phyloP scores from a whole-genome alignment of 2,888 invertebrate genomes.

The Xestobium rufovillosum region DNA sequence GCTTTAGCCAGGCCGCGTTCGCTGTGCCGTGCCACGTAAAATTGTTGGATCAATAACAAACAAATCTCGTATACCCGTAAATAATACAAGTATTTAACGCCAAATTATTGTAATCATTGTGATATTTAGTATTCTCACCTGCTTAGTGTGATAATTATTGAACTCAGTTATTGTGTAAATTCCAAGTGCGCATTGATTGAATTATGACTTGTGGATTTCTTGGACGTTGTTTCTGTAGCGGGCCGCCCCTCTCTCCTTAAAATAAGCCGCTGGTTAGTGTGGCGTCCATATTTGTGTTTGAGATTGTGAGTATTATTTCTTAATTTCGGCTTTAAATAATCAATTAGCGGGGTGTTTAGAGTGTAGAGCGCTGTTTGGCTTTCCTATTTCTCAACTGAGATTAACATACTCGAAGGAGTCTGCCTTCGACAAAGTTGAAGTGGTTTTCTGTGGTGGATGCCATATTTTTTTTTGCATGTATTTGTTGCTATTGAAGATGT shows the following conservation, averaged over 20 bases:
- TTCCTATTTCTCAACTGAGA: too few relatives aligned
- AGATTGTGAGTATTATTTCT: too few relatives aligned
- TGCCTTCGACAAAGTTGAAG: too few relatives aligned
- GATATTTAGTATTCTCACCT: constrained; percentile 44
- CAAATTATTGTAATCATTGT: constrained; percentile 43
- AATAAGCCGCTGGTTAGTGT: constrained; percentile 34
- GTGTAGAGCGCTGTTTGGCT: too few relatives aligned
- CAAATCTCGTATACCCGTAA: constrained; percentile 37
- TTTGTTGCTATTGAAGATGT: too few relatives aligned
- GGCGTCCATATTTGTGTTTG: constrained; percentile 42
- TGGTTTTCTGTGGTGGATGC: too few relatives aligned
- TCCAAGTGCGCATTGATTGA: constrained; percentile 25
- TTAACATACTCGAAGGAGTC: too few relatives aligned
- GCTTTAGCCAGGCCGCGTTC: constrained; percentile 3
- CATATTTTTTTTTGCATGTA: too few relatives aligned
- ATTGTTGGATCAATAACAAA: constrained; percentile 42
- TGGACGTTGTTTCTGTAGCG: constrained; percentile 33
- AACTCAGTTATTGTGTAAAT: constrained; percentile 29
- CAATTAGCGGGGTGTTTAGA: too few relatives aligned
- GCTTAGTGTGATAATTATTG: constrained; percentile 37
- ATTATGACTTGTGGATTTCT: constrained; percentile 36
- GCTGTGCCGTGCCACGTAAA: constrained; percentile 40
- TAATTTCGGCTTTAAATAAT: too few relatives aligned
- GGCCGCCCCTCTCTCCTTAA: constrained; percentile 33
- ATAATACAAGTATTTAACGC: constrained; percentile 43